Percentiles rank a stretch among this genome's conserved stretches.
These are phyloP conservation scores for Arenaria interpres DNA, from an alignment of 2,113 vertebrate species.

Conservation along the genomic window DNA sequence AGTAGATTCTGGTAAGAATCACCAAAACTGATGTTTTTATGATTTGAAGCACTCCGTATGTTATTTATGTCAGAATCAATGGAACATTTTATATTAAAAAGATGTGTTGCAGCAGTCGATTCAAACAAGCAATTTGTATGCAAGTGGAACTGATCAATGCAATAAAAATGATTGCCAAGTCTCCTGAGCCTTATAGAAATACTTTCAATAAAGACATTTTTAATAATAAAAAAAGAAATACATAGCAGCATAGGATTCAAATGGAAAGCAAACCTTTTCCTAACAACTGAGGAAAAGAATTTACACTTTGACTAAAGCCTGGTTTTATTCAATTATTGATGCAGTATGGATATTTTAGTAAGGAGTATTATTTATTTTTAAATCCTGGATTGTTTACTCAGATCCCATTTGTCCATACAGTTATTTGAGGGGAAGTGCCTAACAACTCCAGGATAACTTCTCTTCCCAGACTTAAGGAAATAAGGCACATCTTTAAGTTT, in stretches of 20 bases:
- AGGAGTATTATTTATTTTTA: background rate
- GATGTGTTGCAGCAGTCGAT: background rate
- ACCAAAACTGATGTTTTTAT: background rate
- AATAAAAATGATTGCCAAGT: conserved; percentile 20
- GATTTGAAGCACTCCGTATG: background rate
- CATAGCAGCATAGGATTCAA: background rate
- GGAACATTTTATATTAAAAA: conserved; percentile 10
- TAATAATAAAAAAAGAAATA: background rate
- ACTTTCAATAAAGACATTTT: background rate
- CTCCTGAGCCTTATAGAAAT: background rate
- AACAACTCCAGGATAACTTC: background rate
- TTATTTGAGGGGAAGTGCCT: background rate
- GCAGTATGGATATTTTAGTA: background rate
- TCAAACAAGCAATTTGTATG: conserved; percentile 24
- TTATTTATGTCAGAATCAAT: conserved; percentile 28
- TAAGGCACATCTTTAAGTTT: background rate
- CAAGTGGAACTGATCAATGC: conserved; percentile 28
- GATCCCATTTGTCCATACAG: background rate
- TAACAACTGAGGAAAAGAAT: background rate
- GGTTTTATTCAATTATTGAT: background rate
- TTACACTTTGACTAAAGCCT: background rate
- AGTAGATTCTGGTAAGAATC: background rate
- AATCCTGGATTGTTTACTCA: background rate
- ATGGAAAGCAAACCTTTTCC: background rate
- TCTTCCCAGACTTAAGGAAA: background rate